Evolutionary conservation across 2,113 vertebrate genomes (phyloP), one percentile per base, ranked within the genome.

Genomic region (Percina caprodes): DNA sequence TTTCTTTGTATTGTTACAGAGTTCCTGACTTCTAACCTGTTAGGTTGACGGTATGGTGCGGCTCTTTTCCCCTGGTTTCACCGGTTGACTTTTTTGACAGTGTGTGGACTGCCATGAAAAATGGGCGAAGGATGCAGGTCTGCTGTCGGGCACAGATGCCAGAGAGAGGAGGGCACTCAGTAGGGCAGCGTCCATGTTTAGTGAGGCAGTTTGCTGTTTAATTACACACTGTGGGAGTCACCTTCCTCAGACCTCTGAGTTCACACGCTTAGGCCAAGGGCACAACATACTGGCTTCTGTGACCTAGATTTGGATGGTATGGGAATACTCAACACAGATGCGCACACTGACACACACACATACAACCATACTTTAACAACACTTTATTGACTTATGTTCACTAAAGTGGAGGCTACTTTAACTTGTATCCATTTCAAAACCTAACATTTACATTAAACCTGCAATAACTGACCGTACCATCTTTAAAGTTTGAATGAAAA

Each of bases 141-240:
- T 85, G 68, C 70, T 87, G 88, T 85, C 15, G 15, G 68, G 84
- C 85, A 83, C 89, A 89, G 92, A 93, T 93, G 92, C 89, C 80
- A 90, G 80, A 80, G 85, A 18, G 26, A 81, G 83, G 74, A 87
- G 88, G 88, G 82, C 5, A 4, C 92, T 78, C 91, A 88, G 92
- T 85, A 75, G 92, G 93, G 82, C 84, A 80, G 90, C 87, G 5
- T 72, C 84, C 90, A 87, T 93, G 89, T 94, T 94, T 93, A 93
- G 93, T 82, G 92, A 93, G 88, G 84, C 91, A 92, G 94, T 95
- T 95, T 95, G 92, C 93, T 93, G 92, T 94, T 94, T 95, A 95
- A 94, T 95, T 95, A 94, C 89, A 91, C 90, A 82, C 93, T 85
- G 92, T 93, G 92, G 92, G 94, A 95, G 93, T 95, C 93, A 95